A percentile compares a stretch with the other conserved stretches of the same genome.
Conservation (phyloP, 2,888 invertebrate genomes). For the Trichopria drosophilae region DNA sequence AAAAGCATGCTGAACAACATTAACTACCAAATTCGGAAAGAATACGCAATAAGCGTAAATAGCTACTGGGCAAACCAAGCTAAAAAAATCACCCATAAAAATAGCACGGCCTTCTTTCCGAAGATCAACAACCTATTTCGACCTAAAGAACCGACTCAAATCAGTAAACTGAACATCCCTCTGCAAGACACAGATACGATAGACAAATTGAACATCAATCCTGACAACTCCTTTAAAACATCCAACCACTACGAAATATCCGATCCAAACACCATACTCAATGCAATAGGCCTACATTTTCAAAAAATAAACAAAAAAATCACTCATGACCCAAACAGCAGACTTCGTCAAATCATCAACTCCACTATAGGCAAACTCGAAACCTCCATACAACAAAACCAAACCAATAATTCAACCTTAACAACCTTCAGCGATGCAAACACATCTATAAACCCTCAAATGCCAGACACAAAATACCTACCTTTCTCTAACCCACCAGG, state of each 20-base stretch:
- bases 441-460: constrained; percentile 6
- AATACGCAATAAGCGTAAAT: too few relatives aligned
- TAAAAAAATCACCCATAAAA: too few relatives aligned
- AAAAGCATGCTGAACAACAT: constrained; percentile 10
- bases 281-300: constrained; percentile 18
- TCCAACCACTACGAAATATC: constrained; percentile 11
- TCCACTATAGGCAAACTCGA: neutral
- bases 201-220: too few relatives aligned
- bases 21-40: too few relatives aligned
- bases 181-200: too few relatives aligned
- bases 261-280: constrained; percentile 1
- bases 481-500: too few relatives aligned
- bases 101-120: too few relatives aligned
- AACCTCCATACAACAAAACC: constrained; percentile 5
- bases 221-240: too few relatives aligned
- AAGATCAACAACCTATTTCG: constrained; percentile 15
- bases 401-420: neutral
- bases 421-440: constrained; percentile 13
- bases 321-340: constrained; percentile 3
- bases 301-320: constrained; percentile 11
- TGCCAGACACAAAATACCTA: neutral
- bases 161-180: too few relatives aligned
- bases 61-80: too few relatives aligned
- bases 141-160: too few relatives aligned
- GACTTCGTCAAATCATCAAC: neutral